phyloP scores from a whole-genome alignment of 1,140 invertebrate species.

The Olivierus martensii region DNA sequence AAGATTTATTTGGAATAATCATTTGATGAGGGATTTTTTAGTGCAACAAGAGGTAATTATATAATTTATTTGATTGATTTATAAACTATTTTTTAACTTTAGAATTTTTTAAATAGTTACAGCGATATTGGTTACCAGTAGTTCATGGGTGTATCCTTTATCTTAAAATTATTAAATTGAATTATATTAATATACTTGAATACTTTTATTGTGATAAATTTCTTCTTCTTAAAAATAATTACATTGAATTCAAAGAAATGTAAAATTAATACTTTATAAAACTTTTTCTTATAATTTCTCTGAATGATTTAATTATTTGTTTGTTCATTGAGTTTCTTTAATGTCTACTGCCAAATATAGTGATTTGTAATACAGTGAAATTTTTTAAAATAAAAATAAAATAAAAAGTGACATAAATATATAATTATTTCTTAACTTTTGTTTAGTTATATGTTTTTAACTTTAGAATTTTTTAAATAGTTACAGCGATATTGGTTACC shows the following conservation, averaged over 20 bases:
- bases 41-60: constrained; percentile 36
- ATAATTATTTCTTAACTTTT: constrained; percentile 3
- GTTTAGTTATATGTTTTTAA: constrained; percentile 47
- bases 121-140: constrained; percentile 68
- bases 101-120: constrained; percentile 32
- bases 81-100: not conserved
- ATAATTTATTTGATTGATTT: not conserved
- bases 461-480: constrained; percentile 17
- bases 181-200: too few species aligned
- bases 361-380: too few species aligned
- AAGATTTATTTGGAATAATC: constrained; percentile 86
- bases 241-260: too few species aligned
- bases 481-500: constrained; percentile 69
- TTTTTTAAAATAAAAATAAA: too few species aligned
- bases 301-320: too few species aligned
- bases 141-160: constrained; percentile 78
- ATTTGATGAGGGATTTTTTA: constrained; percentile 53
- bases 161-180: constrained; percentile 5
- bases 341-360: too few species aligned
- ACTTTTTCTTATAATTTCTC: too few species aligned
- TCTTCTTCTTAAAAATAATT: too few species aligned
- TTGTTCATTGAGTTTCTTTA: too few species aligned
- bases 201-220: too few species aligned
- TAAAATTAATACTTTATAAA: too few species aligned
- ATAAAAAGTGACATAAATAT: too few species aligned